Percentiles rank a stretch among this genome's conserved stretches.
phyloP scores from a whole-genome alignment of 2,113 vertebrate genomes.

The Chaenogobius annularis region DNA sequence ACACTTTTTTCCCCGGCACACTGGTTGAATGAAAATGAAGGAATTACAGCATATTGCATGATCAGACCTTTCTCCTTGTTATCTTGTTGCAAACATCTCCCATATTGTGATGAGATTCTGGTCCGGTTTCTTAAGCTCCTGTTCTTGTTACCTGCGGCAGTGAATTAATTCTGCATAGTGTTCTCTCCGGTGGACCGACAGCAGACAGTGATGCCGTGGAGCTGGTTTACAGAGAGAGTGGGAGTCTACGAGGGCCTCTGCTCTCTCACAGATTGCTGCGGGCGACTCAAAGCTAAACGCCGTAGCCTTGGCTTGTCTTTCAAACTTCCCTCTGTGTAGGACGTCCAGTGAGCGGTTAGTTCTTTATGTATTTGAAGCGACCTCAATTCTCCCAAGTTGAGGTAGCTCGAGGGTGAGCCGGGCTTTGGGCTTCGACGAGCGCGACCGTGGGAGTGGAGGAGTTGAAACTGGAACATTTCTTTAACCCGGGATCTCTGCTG shows the following conservation, averaged over 20 bases:
- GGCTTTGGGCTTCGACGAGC: slow-evolving; percentile 69
- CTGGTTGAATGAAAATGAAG: too few relatives aligned
- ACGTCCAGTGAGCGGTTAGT: slow-evolving; percentile 67
- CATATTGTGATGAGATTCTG: neutral
- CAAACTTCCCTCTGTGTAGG: slow-evolving; percentile 68
- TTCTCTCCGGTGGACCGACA: slow-evolving; percentile 19
- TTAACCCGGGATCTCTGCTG: slow-evolving; percentile 46
- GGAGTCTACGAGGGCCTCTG: slow-evolving; percentile 69
- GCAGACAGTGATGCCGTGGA: slow-evolving; percentile 22
- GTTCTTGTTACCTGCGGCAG: slow-evolving; percentile 27
- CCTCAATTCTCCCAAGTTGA: slow-evolving; percentile 64
- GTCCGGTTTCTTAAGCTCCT: neutral
- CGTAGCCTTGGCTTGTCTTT: slow-evolving; percentile 63
- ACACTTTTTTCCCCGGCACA: too few relatives aligned
- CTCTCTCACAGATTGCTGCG: slow-evolving; percentile 60
- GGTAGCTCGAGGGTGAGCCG: slow-evolving; percentile 67
- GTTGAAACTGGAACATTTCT: slow-evolving; percentile 44
- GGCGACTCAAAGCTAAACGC: slow-evolving; percentile 69
- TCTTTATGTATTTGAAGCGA: slow-evolving; percentile 79
- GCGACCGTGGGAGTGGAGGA: slow-evolving; percentile 61
- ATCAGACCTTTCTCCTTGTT: neutral
- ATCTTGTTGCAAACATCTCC: neutral
- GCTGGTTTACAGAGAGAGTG: slow-evolving; percentile 59
- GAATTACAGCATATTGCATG: too few relatives aligned
- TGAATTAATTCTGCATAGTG: slow-evolving; percentile 29